Percentiles rank a stretch among this genome's conserved stretches.
phyloP scores from a whole-genome alignment of 1,140 invertebrate species.

The Chironomus striatipennis region DNA sequence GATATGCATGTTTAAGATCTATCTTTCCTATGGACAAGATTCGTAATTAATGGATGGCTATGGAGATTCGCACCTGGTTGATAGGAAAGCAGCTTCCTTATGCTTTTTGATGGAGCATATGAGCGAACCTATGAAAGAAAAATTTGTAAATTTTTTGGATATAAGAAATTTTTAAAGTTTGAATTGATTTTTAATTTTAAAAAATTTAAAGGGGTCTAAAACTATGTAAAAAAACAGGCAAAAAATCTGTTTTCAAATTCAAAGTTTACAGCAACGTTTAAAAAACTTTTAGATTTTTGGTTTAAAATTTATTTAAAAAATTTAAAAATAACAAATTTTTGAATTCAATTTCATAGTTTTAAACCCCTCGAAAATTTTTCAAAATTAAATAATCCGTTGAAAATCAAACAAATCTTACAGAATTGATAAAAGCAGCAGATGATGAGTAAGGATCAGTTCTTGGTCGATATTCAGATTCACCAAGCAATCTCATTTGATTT shows the following conservation, averaged over 20 bases:
- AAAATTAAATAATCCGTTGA: neutral
- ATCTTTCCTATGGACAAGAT: neutral
- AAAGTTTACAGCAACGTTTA: no score
- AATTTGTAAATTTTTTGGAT: no score
- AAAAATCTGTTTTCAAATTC: no score
- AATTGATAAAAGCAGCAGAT: conserved; percentile 14
- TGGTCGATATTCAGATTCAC: neutral
- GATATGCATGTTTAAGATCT: neutral
- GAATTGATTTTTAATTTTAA: no score
- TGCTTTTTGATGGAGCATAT: neutral
- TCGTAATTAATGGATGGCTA: conserved; percentile 12
- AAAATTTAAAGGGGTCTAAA: no score
- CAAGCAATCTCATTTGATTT: neutral
- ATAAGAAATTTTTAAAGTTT: no score
- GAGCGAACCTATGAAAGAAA: neutral
- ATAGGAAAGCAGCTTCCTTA: neutral
- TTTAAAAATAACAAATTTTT: no score
- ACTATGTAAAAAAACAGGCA: no score
- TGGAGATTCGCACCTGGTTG: conserved; percentile 4
- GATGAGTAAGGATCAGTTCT: neutral
- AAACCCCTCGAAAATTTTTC: no score
- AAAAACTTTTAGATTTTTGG: no score
- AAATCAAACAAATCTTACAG: neutral
- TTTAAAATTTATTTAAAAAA: no score
- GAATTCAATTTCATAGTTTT: no score